Evolutionary conservation across 2,797 vertebrate species (phyloP).

Genomic region (Hipposideros larvatus): DNA sequence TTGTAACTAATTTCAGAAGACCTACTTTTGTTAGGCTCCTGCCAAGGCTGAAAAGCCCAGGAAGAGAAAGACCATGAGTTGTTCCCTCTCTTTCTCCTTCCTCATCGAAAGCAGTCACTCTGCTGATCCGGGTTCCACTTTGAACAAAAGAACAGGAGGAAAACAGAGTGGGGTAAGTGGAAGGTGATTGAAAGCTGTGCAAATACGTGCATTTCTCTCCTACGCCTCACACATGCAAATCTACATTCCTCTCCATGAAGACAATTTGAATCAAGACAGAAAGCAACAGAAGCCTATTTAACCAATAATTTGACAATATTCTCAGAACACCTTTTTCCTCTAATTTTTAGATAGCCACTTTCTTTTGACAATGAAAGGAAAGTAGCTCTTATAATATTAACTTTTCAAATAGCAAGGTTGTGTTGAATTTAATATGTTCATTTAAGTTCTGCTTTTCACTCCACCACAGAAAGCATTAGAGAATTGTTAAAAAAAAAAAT

Average conservation of each 20-base stretch:
- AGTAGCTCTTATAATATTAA: constrained; percentile 39
- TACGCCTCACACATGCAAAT: neutral
- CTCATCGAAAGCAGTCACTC: neutral
- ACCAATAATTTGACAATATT: neutral
- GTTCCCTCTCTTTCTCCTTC: neutral
- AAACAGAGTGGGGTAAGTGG: neutral
- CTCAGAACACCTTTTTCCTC: neutral
- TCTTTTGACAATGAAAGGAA: constrained; percentile 41
- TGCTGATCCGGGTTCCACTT: neutral
- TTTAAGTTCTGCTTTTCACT: constrained; percentile 44
- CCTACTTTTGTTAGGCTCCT: neutral
- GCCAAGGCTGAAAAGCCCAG: neutral
- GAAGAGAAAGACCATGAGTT: neutral
- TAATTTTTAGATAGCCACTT: constrained; percentile 5
- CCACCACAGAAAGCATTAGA: neutral
- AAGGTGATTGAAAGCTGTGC: neutral
- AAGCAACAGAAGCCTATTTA: constrained; percentile 15
- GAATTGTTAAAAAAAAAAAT: neutral
- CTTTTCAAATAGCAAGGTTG: constrained; percentile 24
- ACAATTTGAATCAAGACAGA: constrained; percentile 24
- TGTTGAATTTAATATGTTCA: constrained; percentile 38
- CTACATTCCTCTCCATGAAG: neutral
- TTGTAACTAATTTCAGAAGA: neutral
- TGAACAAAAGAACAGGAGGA: neutral
- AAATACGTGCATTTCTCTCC: neutral